A percentile compares a stretch with the other conserved stretches of the same genome.
These are phyloP conservation scores for Aporophyla lueneburgensis DNA, from an alignment of 2,888 invertebrate species.

Conservation along the genomic window DNA sequence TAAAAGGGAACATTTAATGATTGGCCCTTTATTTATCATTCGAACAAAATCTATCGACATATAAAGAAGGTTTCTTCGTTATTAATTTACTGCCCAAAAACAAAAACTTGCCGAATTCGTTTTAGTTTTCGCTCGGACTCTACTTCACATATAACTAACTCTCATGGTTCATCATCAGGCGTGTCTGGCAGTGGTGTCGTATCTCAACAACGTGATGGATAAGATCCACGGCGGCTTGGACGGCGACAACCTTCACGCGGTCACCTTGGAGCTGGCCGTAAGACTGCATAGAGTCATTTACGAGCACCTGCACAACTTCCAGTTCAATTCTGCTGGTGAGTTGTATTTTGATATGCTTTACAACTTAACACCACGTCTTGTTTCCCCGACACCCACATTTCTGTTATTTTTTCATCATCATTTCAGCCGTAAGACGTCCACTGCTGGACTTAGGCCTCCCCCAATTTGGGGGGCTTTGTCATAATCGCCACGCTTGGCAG, in stretches of 20 bases:
- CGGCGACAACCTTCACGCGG: slow-evolving; percentile 97
- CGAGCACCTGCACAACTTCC: slow-evolving; percentile 98
- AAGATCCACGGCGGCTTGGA: slow-evolving; percentile 96
- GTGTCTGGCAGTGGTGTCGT: slow-evolving; percentile 95
- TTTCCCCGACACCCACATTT: no score
- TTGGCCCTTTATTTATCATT: no score
- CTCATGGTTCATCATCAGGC: slow-evolving; percentile 89
- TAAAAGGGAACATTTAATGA: no score
- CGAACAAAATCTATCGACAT: not conserved
- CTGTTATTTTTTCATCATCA: no score
- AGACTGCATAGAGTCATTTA: slow-evolving; percentile 98
- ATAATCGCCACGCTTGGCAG: no score
- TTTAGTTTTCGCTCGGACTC: not conserved
- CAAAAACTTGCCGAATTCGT: not conserved
- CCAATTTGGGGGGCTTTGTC: no score
- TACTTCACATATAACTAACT: not conserved
- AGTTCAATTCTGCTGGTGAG: slow-evolving; percentile 97
- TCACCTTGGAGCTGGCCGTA: slow-evolving; percentile 97
- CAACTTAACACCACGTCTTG: no score
- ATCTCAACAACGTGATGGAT: slow-evolving; percentile 94
- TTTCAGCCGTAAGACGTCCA: no score
- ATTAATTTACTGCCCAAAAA: not conserved
- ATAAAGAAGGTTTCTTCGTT: not conserved
- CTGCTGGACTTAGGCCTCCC: no score
- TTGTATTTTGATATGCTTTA: slow-evolving; percentile 40